Percentiles rank a stretch among this genome's conserved stretches.
These are phyloP conservation scores for Gavialis gangeticus DNA, from an alignment of 2,113 vertebrate species.

Conservation along the genomic window DNA sequence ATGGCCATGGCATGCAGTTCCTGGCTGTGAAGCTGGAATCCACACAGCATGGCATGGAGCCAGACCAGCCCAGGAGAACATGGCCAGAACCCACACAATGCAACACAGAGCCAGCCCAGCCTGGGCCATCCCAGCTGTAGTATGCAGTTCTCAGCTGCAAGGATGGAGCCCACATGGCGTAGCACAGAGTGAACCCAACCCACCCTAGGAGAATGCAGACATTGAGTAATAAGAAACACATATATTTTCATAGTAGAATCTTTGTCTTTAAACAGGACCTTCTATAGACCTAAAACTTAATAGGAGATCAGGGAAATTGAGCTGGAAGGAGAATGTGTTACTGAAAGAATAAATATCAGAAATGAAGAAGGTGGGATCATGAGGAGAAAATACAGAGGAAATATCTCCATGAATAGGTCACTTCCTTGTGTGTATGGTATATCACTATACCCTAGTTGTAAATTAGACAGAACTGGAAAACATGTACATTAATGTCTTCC, in stretches of 20 bases:
- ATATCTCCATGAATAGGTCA: neutral
- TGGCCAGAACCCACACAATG: too few relatives aligned
- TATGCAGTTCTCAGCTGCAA: too few relatives aligned
- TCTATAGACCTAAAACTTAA: neutral
- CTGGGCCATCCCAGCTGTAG: too few relatives aligned
- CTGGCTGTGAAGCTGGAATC: too few relatives aligned
- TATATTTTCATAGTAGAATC: neutral
- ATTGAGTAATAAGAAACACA: neutral
- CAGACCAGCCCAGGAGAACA: too few relatives aligned
- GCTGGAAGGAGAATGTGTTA: neutral
- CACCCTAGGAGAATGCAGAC: neutral
- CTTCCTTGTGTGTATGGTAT: too few relatives aligned
- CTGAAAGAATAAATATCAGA: neutral
- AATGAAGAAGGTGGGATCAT: fast-evolving
- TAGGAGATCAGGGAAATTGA: neutral
- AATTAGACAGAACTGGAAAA: neutral
- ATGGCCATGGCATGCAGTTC: too few relatives aligned
- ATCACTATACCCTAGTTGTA: neutral
- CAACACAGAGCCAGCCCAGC: too few relatives aligned
- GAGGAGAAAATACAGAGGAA: fast-evolving
- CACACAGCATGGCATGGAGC: too few relatives aligned
- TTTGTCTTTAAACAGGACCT: neutral
- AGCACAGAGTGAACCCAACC: too few relatives aligned
- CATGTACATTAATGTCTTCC: neutral
- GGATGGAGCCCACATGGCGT: too few relatives aligned